Percentiles rank a stretch among this genome's conserved stretches.
Evolutionary conservation across 2,113 vertebrate species (phyloP).

Genomic region (Trogon melanurus): DNA sequence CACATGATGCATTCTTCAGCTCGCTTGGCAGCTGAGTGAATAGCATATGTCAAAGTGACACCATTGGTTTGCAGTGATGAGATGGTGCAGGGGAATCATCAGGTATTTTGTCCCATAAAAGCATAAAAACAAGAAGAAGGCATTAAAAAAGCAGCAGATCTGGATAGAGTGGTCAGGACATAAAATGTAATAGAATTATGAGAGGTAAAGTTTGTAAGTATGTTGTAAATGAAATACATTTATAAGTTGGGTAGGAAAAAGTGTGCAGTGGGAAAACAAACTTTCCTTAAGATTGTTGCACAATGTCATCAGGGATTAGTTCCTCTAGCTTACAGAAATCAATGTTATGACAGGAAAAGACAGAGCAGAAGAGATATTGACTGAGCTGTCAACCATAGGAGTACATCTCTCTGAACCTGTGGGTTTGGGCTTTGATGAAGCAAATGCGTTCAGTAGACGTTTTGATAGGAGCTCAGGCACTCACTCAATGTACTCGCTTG

Average conservation of each 20-base stretch:
- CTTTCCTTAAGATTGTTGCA: not conserved
- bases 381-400: conserved; percentile 48
- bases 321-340: conserved; percentile 61
- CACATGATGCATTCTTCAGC: not conserved
- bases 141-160: not conserved
- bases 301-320: conserved; percentile 48
- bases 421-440: conserved; percentile 47
- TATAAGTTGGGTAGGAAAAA: not conserved
- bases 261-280: not conserved
- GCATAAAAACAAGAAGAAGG: not conserved
- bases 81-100: not conserved
- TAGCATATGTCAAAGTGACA: not conserved
- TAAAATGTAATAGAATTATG: not conserved
- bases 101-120: not conserved
- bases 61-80: not conserved
- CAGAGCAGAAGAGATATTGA: conserved; percentile 51
- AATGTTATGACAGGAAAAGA: conserved; percentile 57
- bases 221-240: not conserved
- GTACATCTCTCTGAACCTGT: conserved; percentile 43
- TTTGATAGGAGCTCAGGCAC: conserved; percentile 5
- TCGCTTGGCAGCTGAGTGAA: not conserved
- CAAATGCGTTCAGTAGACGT: not conserved
- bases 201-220: not conserved
- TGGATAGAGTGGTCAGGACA: not conserved
- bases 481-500: not conserved